Evolutionary conservation across 2,797 vertebrate species (phyloP).

Genomic region (Mus minutoides): DNA sequence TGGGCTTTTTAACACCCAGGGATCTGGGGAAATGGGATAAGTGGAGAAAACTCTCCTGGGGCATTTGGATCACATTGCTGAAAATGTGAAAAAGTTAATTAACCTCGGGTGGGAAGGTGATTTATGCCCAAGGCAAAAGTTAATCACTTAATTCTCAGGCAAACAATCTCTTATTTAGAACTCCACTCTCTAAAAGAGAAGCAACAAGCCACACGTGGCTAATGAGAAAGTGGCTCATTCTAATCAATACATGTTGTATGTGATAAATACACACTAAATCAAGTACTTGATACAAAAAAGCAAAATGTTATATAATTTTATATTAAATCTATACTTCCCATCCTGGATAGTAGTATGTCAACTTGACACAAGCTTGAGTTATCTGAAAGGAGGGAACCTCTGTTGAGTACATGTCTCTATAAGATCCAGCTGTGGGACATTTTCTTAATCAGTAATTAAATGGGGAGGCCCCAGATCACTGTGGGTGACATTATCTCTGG

Average conservation of each 20-base stretch:
- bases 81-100: constrained; percentile 27
- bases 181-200: background rate
- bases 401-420: background rate
- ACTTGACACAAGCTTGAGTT: background rate
- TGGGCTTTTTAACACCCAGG: background rate
- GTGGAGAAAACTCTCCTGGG: background rate
- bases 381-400: background rate
- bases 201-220: background rate
- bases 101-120: constrained; percentile 17
- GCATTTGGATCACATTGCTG: constrained; percentile 14
- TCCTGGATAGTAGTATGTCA: background rate
- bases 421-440: background rate
- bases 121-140: background rate
- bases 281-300: background rate
- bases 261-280: background rate
- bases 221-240: background rate
- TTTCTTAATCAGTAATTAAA: background rate
- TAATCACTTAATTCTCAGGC: constrained; percentile 1
- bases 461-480: background rate
- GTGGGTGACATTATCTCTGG: background rate
- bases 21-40: background rate
- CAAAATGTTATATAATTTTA: background rate
- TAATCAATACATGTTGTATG: background rate
- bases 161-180: constrained; percentile 10
- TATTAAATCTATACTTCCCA: background rate